phyloP scores from a whole-genome alignment of 1,140 invertebrate species.

The Cydia fagiglandana region DNA sequence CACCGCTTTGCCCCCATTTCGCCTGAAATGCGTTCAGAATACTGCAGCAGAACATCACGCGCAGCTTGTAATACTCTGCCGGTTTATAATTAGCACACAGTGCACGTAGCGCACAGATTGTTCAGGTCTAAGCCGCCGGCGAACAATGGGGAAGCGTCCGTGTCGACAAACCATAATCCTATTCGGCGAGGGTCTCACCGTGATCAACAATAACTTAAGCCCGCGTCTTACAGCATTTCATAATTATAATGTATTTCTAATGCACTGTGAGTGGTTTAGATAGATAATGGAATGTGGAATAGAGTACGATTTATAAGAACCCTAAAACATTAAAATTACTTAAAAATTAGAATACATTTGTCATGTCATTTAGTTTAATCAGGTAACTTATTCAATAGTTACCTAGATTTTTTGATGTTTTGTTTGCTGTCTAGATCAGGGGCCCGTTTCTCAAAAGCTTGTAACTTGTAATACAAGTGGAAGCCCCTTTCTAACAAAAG shows the following conservation, averaged over 20 bases:
- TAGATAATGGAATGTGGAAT: background rate
- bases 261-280: background rate
- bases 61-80: background rate
- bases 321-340: background rate
- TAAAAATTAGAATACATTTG: too few species aligned
- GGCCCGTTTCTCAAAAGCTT: too few species aligned
- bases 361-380: too few species aligned
- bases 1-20: too few species aligned
- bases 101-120: slow-evolving; percentile 31
- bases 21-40: too few species aligned
- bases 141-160: slow-evolving; percentile 41
- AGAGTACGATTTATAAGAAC: background rate
- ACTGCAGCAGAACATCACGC: too few species aligned
- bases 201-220: slow-evolving; percentile 43
- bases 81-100: slow-evolving; percentile 27
- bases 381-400: too few species aligned
- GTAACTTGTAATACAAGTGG: too few species aligned
- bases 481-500: too few species aligned
- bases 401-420: too few species aligned
- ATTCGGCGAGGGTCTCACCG: slow-evolving; percentile 39
- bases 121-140: slow-evolving; percentile 33
- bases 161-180: slow-evolving; percentile 48
- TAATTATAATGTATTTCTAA: slow-evolving; percentile 36
- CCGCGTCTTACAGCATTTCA: slow-evolving; percentile 35
- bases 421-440: too few species aligned